Evolutionary conservation across 2,797 vertebrate species (phyloP), one percentile per base, ranked within the genome.

Genomic region (Chloroceryle amazona): DNA sequence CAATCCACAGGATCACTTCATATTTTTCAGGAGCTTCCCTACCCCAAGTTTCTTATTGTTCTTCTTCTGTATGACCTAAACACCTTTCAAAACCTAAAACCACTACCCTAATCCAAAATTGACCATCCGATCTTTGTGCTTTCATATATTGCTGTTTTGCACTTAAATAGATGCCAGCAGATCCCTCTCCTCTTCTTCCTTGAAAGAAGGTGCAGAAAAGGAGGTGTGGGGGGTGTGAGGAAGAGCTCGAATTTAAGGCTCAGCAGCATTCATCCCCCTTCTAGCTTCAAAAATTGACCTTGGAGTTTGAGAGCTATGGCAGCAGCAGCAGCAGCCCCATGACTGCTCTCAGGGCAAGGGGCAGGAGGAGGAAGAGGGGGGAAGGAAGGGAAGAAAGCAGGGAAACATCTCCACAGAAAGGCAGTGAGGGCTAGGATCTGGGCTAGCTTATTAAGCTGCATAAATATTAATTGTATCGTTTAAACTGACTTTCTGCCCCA

Each of bases 391-490:
- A 9, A 51, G 54, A 70, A 91, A 90, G 33, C 19, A 46, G 57
- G 88, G 74, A 82, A 29, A 63, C 33, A 61, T 35, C 42, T 93
- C 61, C 63, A 57, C 31, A 52, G 67, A 61, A 87, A 52, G 3
- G 41, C 41, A 82, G 39, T 20, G 89, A 96, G 81, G 90, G 68
- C 68, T 74, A 87, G 79, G 93, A 90, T 97, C 90, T 94, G 89
- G 97, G 96, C 92, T 78, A 94, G 80, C 78, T 97, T 96, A 90
- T 95, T 92, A 85, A 93, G 51, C 60, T 87, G 15, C 94, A 97
- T 98, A 96, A 97, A 98, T 97, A 98, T 98, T 98, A 98, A 98
- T 96, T 2, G 1, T 86, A 68, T 60, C 76, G 5, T 96, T 97
- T 95, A 97, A 95, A 92, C 85, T 11, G 57, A 57, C 92, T 91